Percentiles rank a stretch among this genome's conserved stretches.
phyloP scores from a whole-genome alignment of 2,113 vertebrate species.

The Halichoeres trimaculatus region DNA sequence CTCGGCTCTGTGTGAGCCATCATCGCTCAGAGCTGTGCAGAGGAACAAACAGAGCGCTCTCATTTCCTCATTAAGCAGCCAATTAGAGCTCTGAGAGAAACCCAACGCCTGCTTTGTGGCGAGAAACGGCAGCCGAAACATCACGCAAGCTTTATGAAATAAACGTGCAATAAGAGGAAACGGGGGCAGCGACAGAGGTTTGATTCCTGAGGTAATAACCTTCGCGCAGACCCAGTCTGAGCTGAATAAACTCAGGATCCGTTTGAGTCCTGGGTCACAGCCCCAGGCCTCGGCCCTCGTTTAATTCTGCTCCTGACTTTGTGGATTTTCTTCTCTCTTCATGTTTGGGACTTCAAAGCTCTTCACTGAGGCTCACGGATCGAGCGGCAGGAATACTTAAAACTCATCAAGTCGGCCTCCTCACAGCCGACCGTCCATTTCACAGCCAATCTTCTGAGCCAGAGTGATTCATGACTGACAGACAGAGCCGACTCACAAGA shows the following conservation, averaged over 20 bases:
- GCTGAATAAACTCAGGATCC: not conserved
- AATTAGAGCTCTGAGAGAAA: constrained; percentile 14
- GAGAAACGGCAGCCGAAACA: not conserved
- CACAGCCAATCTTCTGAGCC: constrained; percentile 1
- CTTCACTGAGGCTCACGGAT: not conserved
- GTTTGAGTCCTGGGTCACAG: not conserved
- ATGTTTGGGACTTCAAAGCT: constrained; percentile 21
- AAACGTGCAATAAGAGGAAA: not conserved
- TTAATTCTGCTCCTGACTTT: constrained; percentile 1
- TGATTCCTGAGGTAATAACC: too few relatives aligned
- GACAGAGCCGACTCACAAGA: not conserved
- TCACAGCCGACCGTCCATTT: not conserved
- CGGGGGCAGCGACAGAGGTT: too few relatives aligned
- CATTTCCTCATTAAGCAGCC: constrained; percentile 4
- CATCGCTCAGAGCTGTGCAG: not conserved
- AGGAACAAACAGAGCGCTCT: not conserved
- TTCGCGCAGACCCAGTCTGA: not conserved
- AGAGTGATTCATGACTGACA: not conserved
- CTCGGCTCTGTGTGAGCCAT: too few relatives aligned
- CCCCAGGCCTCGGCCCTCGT: not conserved
- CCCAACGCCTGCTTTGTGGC: not conserved
- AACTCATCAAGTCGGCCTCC: not conserved
- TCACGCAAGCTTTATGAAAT: constrained; percentile 13
- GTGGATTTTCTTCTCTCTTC: constrained; percentile 13
- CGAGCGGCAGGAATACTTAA: not conserved